Conservation (phyloP, 2,113 vertebrate genomes). For the Salminus brasiliensis region DNA sequence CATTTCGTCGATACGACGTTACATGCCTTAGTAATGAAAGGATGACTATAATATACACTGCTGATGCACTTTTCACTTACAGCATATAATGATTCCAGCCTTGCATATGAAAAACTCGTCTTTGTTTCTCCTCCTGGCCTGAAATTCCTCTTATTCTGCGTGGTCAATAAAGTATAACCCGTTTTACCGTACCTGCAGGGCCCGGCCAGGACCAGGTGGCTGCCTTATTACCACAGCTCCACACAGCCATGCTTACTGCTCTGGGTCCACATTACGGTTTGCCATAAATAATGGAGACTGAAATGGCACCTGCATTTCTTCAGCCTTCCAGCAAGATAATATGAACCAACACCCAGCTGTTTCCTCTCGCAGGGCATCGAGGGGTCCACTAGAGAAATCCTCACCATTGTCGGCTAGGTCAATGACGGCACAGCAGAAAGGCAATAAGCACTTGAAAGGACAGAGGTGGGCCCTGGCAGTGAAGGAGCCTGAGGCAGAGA, state of each 20-base stretch:
- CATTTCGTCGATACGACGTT: not conserved
- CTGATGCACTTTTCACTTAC: conserved; percentile 7
- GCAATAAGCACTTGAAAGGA: conserved; percentile 49
- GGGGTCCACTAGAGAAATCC: conserved; percentile 38
- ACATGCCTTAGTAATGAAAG: not conserved
- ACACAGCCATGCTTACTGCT: conserved; percentile 20
- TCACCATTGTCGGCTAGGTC: conserved; percentile 48
- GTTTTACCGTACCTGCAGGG: conserved; percentile 29
- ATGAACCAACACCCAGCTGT: conserved; percentile 32
- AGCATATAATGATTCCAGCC: not conserved
- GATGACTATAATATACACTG: not conserved
- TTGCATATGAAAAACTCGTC: not conserved
- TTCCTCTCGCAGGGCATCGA: conserved; percentile 26
- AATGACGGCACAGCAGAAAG: conserved; percentile 31
- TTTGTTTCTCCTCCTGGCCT: not conserved
- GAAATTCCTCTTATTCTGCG: conserved; percentile 5
- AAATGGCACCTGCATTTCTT: conserved; percentile 5
- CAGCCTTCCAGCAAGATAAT: conserved; percentile 26
- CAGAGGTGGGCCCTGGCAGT: conserved; percentile 39
- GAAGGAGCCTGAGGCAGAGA: conserved; percentile 35
- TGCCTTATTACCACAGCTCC: conserved; percentile 32
- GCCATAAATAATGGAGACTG: conserved; percentile 21
- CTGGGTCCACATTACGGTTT: conserved; percentile 23
- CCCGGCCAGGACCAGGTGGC: conserved; percentile 2
- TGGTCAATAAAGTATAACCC: conserved; percentile 33